Conservation (phyloP, 2,888 invertebrate genomes). For the Troides aeacus region DNA sequence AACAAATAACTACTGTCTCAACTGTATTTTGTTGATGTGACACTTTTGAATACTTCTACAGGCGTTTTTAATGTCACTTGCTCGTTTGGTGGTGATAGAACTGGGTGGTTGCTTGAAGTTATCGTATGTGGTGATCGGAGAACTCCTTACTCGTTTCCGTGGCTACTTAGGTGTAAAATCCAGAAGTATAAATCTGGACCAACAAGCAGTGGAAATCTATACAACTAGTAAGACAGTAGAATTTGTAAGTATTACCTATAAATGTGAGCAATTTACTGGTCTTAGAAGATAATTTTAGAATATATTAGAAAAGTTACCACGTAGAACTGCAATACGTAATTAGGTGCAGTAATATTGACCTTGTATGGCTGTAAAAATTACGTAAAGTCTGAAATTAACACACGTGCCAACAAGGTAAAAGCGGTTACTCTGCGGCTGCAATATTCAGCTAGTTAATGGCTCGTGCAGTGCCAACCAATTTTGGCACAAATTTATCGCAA, state of each 20-base stretch:
- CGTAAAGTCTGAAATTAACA: not conserved
- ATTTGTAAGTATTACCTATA: conserved; percentile 53
- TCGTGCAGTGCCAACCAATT: conserved; percentile 14
- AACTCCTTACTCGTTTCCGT: conserved; percentile 80
- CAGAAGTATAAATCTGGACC: conserved; percentile 47
- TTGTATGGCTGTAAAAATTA: conserved; percentile 1
- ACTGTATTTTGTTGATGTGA: not conserved
- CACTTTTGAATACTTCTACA: conserved; percentile 39
- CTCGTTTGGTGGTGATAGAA: conserved; percentile 79
- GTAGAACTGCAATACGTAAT: not conserved
- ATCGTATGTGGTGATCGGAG: conserved; percentile 85
- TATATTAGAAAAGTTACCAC: not conserved
- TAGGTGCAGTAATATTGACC: conserved; percentile 12
- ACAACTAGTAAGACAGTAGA: conserved; percentile 44
- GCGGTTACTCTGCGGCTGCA: conserved; percentile 8
- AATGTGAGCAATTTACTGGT: too few relatives aligned
- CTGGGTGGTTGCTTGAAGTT: conserved; percentile 81
- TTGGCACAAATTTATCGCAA: conserved; percentile 13
- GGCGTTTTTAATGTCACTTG: conserved; percentile 78
- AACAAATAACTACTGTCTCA: not conserved
- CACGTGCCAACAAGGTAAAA: conserved; percentile 19
- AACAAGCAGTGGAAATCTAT: conserved; percentile 51
- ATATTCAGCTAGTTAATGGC: conserved; percentile 14
- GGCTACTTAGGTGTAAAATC: conserved; percentile 54
- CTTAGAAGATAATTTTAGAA: too few relatives aligned